Conservation (phyloP, 2,113 vertebrate species). For the Panthera uncia region DNA sequence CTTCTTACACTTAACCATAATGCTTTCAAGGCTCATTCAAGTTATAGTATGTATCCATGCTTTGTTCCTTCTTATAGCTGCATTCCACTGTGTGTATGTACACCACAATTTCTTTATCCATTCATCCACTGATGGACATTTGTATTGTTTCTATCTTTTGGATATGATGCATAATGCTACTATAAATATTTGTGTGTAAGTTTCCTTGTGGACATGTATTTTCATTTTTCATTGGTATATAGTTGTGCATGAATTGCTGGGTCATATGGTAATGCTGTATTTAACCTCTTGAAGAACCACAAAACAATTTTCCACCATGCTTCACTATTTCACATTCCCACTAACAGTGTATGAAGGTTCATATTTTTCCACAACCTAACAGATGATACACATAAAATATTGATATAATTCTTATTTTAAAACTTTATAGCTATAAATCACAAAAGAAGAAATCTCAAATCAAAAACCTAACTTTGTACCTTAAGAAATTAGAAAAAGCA, state of each 20-base stretch:
- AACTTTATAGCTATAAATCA: background rate
- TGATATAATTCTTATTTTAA: background rate
- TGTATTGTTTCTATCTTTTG: background rate
- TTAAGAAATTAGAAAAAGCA: background rate
- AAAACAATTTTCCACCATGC: background rate
- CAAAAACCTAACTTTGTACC: background rate
- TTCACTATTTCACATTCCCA: background rate
- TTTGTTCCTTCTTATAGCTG: background rate
- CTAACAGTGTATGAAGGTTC: background rate
- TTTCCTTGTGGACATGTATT: background rate
- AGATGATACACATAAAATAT: background rate
- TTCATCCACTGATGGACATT: background rate
- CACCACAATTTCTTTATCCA: background rate
- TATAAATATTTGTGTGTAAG: background rate
- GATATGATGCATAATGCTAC: background rate
- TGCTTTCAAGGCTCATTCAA: background rate
- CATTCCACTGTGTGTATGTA: background rate
- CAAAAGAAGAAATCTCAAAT: background rate
- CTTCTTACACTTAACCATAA: background rate
- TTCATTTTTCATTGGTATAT: background rate
- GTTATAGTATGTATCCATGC: background rate
- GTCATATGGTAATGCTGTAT: background rate
- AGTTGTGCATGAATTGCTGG: background rate
- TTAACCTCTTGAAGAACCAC: background rate
- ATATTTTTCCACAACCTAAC: background rate